Conservation (phyloP, 2,113 vertebrate genomes). For the Oostethus manadensis region DNA sequence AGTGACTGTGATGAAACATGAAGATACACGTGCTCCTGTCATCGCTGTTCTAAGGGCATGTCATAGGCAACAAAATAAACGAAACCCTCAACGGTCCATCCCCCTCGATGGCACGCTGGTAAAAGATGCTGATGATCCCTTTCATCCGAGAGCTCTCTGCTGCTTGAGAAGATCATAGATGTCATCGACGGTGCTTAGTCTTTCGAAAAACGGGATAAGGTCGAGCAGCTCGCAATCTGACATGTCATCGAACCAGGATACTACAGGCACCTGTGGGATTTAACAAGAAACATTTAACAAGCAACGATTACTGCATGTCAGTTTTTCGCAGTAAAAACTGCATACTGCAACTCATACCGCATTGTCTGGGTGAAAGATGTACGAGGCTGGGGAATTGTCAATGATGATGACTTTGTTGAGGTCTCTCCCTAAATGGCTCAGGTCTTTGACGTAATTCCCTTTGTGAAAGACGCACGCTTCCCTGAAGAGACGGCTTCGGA, state of each 20-base stretch:
- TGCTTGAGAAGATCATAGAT: constrained; percentile 88
- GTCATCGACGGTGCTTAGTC: constrained; percentile 88
- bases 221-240: constrained; percentile 92
- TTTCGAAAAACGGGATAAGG: constrained; percentile 94
- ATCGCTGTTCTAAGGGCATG: constrained; percentile 64
- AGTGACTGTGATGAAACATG: neutral
- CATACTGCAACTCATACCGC: constrained; percentile 77
- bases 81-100: constrained; percentile 60
- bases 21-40: constrained; percentile 24
- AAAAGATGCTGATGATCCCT: constrained; percentile 37
- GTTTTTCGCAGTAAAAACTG: neutral
- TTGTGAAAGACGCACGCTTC: constrained; percentile 95
- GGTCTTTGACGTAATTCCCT: constrained; percentile 95
- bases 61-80: constrained; percentile 32
- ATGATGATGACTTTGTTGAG: constrained; percentile 90
- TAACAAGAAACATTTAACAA: neutral
- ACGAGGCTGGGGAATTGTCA: constrained; percentile 95
- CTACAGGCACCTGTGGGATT: constrained; percentile 83
- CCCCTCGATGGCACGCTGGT: constrained; percentile 65
- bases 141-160: constrained; percentile 70
- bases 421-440: constrained; percentile 91
- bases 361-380: constrained; percentile 93
- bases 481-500: constrained; percentile 87
- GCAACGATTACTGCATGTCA: neutral
- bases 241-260: constrained; percentile 97